A percentile compares a stretch with the other conserved stretches of the same genome.
Conservation (phyloP, 2,113 vertebrate species). For the Corythornis vintsioides region DNA sequence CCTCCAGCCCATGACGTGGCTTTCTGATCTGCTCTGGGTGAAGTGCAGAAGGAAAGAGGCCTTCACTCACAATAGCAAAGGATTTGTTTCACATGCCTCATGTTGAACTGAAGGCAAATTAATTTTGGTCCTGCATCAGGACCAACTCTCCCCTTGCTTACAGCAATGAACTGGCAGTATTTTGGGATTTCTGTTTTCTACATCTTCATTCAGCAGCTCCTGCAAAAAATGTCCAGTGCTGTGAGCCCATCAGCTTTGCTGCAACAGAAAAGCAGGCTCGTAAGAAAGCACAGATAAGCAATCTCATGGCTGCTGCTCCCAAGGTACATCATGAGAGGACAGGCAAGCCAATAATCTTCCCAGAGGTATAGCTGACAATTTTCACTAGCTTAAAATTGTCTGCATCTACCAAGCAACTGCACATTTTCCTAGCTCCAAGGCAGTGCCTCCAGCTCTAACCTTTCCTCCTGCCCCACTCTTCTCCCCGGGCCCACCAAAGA, state of each 20-base stretch:
- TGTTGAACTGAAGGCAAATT: background rate
- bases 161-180: background rate
- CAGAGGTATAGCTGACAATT: background rate
- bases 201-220: background rate
- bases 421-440: background rate
- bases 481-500: background rate
- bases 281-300: background rate
- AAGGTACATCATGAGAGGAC: background rate
- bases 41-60: background rate
- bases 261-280: background rate
- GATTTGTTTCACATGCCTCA: background rate
- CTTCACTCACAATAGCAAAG: background rate
- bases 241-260: background rate
- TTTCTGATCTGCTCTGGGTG: conserved; percentile 24
- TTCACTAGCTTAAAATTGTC: background rate
- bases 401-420: background rate
- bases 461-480: background rate
- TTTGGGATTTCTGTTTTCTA: background rate
- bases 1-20: background rate
- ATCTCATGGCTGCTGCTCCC: background rate
- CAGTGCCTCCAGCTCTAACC: background rate
- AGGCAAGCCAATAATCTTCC: background rate
- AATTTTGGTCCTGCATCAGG: background rate
- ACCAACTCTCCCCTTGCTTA: background rate
- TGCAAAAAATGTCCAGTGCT: background rate